Conservation (phyloP, 2,888 invertebrate species). For the Temnothorax rugatulus region DNA sequence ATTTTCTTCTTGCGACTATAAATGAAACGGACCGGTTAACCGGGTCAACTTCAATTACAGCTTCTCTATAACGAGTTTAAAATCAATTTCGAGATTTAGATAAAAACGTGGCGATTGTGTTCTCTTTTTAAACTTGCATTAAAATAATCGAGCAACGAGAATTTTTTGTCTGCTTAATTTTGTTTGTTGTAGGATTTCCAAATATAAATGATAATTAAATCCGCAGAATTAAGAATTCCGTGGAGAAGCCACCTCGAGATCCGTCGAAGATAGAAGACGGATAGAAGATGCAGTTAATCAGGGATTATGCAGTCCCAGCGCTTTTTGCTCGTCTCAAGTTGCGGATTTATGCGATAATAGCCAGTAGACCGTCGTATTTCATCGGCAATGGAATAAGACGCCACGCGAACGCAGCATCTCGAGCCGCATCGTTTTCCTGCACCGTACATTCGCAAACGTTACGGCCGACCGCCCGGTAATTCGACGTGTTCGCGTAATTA, state of each 20-base stretch:
- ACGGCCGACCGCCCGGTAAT: conserved; percentile 28
- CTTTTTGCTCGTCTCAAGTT: conserved; percentile 23
- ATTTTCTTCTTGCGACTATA: background rate
- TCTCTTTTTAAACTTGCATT: background rate
- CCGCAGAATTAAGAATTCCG: background rate
- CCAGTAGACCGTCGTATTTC: background rate
- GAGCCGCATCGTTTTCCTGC: background rate
- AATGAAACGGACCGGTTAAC: background rate
- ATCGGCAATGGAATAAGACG: conserved; percentile 17
- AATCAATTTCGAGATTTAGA: conserved; percentile 16
- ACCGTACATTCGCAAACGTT: background rate
- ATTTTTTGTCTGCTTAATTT: background rate
- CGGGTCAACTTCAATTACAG: background rate
- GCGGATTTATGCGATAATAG: conserved; percentile 19
- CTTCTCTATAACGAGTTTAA: background rate
- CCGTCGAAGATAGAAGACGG: background rate
- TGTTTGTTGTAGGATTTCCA: background rate
- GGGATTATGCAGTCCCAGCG: background rate
- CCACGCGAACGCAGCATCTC: background rate
- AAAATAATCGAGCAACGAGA: background rate
- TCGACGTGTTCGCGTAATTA: conserved; percentile 47
- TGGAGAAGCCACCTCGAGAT: background rate
- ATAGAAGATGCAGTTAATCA: conserved; percentile 1
- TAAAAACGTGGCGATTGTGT: background rate
- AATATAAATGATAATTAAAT: conserved; percentile 20